phyloP scores from a whole-genome alignment of 2,888 invertebrate species.

The Eupithecia pulchellata region DNA sequence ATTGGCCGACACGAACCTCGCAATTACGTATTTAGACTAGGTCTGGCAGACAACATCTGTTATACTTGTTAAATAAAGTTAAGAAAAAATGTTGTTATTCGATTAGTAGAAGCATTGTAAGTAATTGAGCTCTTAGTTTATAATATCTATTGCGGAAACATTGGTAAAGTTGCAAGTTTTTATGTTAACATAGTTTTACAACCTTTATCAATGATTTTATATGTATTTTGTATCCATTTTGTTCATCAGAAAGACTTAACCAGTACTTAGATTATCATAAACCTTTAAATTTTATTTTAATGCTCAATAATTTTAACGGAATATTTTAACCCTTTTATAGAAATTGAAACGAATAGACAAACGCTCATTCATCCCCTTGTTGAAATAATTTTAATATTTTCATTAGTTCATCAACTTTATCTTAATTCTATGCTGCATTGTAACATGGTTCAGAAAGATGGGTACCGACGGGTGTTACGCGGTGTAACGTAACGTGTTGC shows the following conservation, averaged over 20 bases:
- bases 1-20: background rate
- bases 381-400: background rate
- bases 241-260: constrained; percentile 34
- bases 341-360: background rate
- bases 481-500: too few species aligned
- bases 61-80: background rate
- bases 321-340: background rate
- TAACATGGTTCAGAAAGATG: background rate
- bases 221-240: constrained; percentile 16
- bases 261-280: constrained; percentile 39
- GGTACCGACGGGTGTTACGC: too few species aligned
- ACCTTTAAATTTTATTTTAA: background rate
- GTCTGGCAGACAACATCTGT: too few species aligned
- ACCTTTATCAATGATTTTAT: constrained; percentile 15
- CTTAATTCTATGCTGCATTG: background rate
- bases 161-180: constrained; percentile 74
- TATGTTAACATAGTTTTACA: constrained; percentile 28
- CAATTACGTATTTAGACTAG: background rate
- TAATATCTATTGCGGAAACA: constrained; percentile 48
- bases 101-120: constrained; percentile 21
- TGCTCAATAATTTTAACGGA: constrained; percentile 9
- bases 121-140: constrained; percentile 27
- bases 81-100: constrained; percentile 14
- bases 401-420: background rate
- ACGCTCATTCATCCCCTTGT: background rate